Base-by-base conservation (phyloP, 37 sponge, comb jelly and placozoan genomes). In the Haliclona indistincta region DNA sequence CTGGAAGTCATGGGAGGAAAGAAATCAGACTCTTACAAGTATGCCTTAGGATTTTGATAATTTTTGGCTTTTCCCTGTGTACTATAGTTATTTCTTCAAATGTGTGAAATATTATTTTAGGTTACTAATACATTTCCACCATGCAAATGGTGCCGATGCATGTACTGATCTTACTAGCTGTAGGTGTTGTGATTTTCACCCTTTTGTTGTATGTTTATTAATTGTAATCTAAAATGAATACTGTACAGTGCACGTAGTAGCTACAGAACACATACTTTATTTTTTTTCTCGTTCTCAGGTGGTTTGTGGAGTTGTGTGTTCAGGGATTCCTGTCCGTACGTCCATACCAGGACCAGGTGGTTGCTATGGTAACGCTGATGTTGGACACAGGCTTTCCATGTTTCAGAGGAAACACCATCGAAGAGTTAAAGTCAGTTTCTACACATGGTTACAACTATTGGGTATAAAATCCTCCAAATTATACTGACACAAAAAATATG, bases 311-410 rank as follows among this genome's bases (percentile, higher is more conserved):
- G 29, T 74, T 95, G 35, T 95, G 90, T 86, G 89, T 90, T 13
- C 67, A 75, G 33, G 99, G 93, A n/a, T 98, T 93, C 79, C 82
- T 98, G 25, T 88, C 91, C 20, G 47, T 97, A 13, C 65, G 99
- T 25, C 91, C 96, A 10, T 90, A 90, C 71, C 70, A 80, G 64
- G 96, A 98, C 23, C 82, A 94, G 43, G 71, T 98, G 30, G 91
- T 95, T 53, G 72, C 96, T 22, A 81, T 98, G 70, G 99, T 98
- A 8, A 73, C 81, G 1, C 86, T 95, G 30, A 98, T 98, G 99
- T 67, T 98, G 63, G 99, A 95, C 63, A 90, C 96, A 15, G 91
- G 91, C 38, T 84, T 98, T 47, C 99, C 99, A 1, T 98, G 99
- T 67, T 98, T 98, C 78, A 71, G 99, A 60, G 93, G 90, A 11